phyloP scores from a whole-genome alignment of 2,888 invertebrate genomes.

The Noctua janthe region DNA sequence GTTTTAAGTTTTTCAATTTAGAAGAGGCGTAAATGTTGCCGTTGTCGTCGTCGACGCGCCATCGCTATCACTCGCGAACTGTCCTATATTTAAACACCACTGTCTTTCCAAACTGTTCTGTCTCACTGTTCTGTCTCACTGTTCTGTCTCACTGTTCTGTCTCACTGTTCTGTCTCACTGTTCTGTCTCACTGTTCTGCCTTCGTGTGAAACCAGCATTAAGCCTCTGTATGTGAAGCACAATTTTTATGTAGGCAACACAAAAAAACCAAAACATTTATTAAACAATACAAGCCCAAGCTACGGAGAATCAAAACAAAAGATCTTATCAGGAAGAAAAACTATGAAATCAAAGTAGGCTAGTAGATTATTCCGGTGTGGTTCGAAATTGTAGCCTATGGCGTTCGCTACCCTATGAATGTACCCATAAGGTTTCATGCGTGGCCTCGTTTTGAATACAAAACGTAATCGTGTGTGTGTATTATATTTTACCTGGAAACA shows the following conservation, averaged over 20 bases:
- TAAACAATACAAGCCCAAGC: not conserved
- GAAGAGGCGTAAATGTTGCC: too few relatives aligned
- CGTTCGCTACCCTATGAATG: not conserved
- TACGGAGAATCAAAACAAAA: constrained; percentile 28
- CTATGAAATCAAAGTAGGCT: constrained; percentile 41
- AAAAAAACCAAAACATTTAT: not conserved
- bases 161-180: too few relatives aligned
- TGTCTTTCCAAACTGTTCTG: too few relatives aligned
- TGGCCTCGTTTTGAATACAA: constrained; percentile 33
- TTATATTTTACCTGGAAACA: not conserved
- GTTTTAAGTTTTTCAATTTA: too few relatives aligned
- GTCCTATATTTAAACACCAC: too few relatives aligned
- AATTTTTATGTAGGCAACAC: not conserved
- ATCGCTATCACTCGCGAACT: too few relatives aligned
- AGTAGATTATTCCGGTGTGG: constrained; percentile 1
- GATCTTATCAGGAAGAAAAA: constrained; percentile 10
- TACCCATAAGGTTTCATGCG: constrained; percentile 30
- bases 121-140: too few relatives aligned
- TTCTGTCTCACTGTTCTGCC: too few relatives aligned
- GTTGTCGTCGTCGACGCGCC: too few relatives aligned
- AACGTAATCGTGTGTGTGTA: constrained; percentile 9
- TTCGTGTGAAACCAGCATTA: too few relatives aligned
- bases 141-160: too few relatives aligned
- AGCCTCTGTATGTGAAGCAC: not conserved
- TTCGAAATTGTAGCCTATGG: constrained; percentile 28